These are phyloP conservation scores for Caenorhabditis macrosperma DNA, from an alignment of 2,888 invertebrate species.

Conservation along the genomic window DNA sequence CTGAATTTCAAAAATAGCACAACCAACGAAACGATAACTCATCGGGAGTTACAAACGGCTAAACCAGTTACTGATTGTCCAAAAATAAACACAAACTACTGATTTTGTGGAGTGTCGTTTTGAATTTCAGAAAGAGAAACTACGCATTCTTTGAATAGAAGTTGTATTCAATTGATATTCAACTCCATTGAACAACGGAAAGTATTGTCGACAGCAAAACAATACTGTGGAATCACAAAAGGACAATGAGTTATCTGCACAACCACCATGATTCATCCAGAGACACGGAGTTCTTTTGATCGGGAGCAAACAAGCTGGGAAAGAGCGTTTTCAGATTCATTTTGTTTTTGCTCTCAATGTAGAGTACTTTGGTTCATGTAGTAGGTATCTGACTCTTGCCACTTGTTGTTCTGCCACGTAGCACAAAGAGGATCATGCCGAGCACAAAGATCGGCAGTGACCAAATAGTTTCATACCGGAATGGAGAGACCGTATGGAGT, in stretches of 20 bases:
- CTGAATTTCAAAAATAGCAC: conserved; percentile 7
- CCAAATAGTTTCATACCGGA: conserved; percentile 50
- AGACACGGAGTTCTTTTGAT: not conserved
- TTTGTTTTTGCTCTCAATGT: not conserved
- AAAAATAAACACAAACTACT: conserved; percentile 15
- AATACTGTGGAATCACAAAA: not conserved
- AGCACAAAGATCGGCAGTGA: conserved; percentile 41
- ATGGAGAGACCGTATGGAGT: conserved; percentile 34
- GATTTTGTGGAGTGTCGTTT: not conserved
- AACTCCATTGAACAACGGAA: not conserved
- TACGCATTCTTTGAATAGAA: not conserved
- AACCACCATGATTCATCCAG: not conserved
- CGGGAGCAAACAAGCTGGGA: not conserved
- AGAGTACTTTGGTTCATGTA: not conserved
- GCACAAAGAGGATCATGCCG: conserved; percentile 25
- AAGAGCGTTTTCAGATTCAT: not conserved
- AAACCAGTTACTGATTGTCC: conserved; percentile 13
- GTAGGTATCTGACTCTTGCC: not conserved
- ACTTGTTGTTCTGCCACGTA: not conserved
- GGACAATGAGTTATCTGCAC: not conserved
- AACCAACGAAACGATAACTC: not conserved
- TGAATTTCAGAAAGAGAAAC: not conserved
- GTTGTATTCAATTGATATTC: not conserved
- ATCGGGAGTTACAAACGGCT: not conserved
- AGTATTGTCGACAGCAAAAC: not conserved